Base-by-base conservation (phyloP, 1,140 invertebrate species). In the Melanaphis sacchari region DNA sequence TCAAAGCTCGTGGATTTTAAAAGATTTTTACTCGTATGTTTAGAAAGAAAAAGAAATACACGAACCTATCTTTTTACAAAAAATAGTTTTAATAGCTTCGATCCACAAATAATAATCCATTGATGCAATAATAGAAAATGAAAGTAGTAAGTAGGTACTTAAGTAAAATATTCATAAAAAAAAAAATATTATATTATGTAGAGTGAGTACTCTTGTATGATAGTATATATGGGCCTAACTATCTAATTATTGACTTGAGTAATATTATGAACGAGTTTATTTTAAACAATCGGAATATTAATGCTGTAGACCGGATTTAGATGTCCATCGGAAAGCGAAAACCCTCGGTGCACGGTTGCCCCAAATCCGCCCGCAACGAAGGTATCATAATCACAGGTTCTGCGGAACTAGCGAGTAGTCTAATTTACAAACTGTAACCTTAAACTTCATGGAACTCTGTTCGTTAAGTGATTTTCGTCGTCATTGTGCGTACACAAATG, bases 401-500 rank as follows among this genome's bases (percentile, higher is more conserved):
- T 54, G 38, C 52, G 52, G 88, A 40, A 90, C 52, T 54, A 54
- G 22, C 26, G 24, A 66, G 52, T 49, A 52, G 81, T 85, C 91
- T 85, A 93, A 93, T 93, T 93, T 85, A 84, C 81, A 36, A 82
- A 40, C 46, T 49, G 49, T 52, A 93, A 93, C 91, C 81, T 93
- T 93, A 93, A 93, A 93, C 91, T 93, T 54, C 76, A 54, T 24
- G 43, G 91, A 49, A 49, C 66, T 49, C 81, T 38, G 81, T 93
- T 85, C 81, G 76, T 93, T 93, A 93, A 93, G 76, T 93, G 91
- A 93, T 93, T 93, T 93, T 93, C 81, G 91, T 93, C 91, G 91
- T 93, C 91, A 85, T 93, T 93, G 91, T 93, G 91, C 46, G 91
- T 54, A 93, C 91, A 85, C 91, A 93, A 93, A 93, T 93, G 91